Base-by-base conservation (phyloP, 2,888 invertebrate species). In the Parapristionchus giblindavisi region DNA sequence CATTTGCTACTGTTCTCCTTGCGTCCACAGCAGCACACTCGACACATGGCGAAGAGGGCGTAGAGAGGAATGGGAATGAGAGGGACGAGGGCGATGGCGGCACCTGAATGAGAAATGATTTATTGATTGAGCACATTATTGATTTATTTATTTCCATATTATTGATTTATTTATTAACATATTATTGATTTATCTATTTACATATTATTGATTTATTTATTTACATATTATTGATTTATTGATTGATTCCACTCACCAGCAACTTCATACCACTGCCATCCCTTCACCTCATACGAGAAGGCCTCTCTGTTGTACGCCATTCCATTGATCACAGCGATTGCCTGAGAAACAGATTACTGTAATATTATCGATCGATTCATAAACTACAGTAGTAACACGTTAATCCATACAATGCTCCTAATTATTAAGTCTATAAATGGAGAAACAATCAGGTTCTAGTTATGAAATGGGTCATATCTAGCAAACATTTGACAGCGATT, bases 1-100 rank as follows among this genome's bases (percentile, higher is more conserved):
- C 58, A 60, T 6, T 24, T 60, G 27, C 60, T 36, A n/a, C 65
- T 66, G 32, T 66, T 29, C 11, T 52, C 66, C 32, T 58, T 60
- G 43, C 48, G 8, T 27, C 72, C 72, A 43, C 82, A 84, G 76
- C 84, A 84, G 70, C 85, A 85, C 1, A 84, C 83, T 36, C 78
- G 77, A 63, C 78, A 73, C 8, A 88, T 61, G n/a, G 85, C 80
- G 61, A 78, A 80, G 32, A 87, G 58, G 66, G 84, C 83, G 75
- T 80, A 85, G 14, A 88, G 61, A 2, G 87, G 86, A 65, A 88
- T 88, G 5, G 88, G 88, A 1, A 88, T 56, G 11, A 88, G 63
- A 29, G 88, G 88, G 0, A 84, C 77, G 36, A 85, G 74, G 11
- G 88, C 88, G 43, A 88, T 77, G 21, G 84, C 82, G 43, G 80